A percentile compares a stretch with the other conserved stretches of the same genome.
phyloP scores from a whole-genome alignment of 2,797 vertebrate genomes.

The Sebastes melanostomus region DNA sequence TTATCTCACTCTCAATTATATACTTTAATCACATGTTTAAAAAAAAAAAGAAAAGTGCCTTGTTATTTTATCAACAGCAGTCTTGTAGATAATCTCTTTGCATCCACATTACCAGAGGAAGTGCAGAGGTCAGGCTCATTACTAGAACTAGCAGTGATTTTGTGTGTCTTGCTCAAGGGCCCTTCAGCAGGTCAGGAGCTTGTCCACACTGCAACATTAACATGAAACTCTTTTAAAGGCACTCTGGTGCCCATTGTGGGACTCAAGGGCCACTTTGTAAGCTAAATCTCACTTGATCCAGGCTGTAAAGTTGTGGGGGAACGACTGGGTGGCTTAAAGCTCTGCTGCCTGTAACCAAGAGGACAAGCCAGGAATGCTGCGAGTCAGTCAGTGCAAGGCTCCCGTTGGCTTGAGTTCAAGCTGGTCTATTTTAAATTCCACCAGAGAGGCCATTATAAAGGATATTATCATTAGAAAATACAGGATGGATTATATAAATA shows the following conservation, averaged over 20 bases:
- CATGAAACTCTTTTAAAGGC: conserved; percentile 16
- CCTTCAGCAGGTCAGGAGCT: conserved; percentile 18
- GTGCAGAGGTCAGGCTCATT: conserved; percentile 21
- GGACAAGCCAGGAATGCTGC: conserved; percentile 60
- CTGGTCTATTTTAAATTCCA: conserved; percentile 35
- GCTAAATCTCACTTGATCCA: conserved; percentile 70
- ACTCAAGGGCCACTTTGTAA: conserved; percentile 63
- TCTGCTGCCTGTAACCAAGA: conserved; percentile 60
- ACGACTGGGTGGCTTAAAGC: conserved; percentile 39
- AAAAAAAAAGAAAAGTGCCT: too few species aligned
- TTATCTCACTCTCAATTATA: not conserved
- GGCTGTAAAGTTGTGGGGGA: conserved; percentile 44
- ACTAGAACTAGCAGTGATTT: not conserved
- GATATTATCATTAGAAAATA: conserved; percentile 9
- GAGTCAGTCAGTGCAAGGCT: conserved; percentile 50
- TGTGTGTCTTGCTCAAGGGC: conserved; percentile 22
- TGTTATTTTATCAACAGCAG: not conserved
- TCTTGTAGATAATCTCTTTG: not conserved
- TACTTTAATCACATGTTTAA: not conserved
- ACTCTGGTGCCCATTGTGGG: conserved; percentile 45
- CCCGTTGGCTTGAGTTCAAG: conserved; percentile 24
- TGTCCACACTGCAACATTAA: conserved; percentile 32
- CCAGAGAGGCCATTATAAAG: conserved; percentile 1
- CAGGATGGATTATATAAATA: conserved; percentile 4
- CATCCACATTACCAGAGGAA: not conserved